phyloP scores from a whole-genome alignment of 2,113 vertebrate genomes.

The Aspiorhynchus laticeps region DNA sequence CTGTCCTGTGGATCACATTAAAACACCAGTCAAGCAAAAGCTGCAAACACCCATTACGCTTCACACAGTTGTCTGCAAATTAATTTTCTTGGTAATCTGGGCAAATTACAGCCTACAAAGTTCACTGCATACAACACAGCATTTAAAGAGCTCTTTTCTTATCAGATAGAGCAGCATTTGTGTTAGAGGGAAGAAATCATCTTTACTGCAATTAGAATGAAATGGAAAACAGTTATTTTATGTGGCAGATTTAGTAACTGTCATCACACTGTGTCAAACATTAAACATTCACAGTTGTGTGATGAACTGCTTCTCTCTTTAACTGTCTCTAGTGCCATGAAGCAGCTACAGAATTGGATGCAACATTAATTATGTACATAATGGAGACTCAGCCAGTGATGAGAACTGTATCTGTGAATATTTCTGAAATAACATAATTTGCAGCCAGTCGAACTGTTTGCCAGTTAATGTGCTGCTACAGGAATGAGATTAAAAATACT shows the following conservation, averaged over 20 bases:
- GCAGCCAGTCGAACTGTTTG: neutral
- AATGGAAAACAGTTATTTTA: neutral
- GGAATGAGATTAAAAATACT: slow-evolving; percentile 5
- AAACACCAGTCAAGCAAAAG: slow-evolving; percentile 36
- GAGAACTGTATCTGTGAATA: neutral
- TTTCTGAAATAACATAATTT: neutral
- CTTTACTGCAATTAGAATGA: neutral
- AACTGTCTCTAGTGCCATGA: neutral
- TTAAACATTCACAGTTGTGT: slow-evolving; percentile 13
- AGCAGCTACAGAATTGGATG: neutral
- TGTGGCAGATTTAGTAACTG: neutral
- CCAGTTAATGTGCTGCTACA: neutral
- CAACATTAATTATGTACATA: slow-evolving; percentile 11
- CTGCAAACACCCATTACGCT: neutral
- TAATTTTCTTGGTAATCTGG: neutral
- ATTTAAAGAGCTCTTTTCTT: neutral
- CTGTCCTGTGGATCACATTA: slow-evolving; percentile 66
- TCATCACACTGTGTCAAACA: too few relatives aligned
- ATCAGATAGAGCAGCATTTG: neutral
- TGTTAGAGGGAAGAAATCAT: neutral
- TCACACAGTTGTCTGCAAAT: neutral
- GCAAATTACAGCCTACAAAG: neutral
- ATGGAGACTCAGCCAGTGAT: neutral
- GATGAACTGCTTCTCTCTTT: neutral
- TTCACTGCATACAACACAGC: neutral